Base-by-base conservation (phyloP, 1,140 invertebrate genomes). In the Bradynema listronoti region DNA sequence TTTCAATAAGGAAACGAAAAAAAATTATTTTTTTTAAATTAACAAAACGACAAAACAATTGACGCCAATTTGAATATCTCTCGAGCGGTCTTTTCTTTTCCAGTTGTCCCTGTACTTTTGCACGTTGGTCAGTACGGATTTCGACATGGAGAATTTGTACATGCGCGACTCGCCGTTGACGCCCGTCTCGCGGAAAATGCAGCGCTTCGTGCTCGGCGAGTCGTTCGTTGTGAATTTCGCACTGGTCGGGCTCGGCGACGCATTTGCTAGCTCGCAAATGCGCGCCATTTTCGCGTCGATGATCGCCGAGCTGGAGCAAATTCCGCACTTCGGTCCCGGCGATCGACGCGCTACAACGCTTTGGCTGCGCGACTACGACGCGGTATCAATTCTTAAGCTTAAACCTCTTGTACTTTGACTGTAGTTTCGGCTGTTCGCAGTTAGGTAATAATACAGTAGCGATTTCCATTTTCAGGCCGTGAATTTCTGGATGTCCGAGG, bases 71-170 rank as follows among this genome's bases (percentile, higher is more conserved):
- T n/a, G n/a, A n/a, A n/a, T n/a, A n/a, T n/a, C n/a, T n/a, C n/a
- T n/a, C n/a, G 32, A 45, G n/a, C 16, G 7, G 50, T 9, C 32
- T 46, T 63, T 57, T 63, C 3, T 57, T n/a, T 30, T 63, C 32
- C 55, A 63, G 55, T 4, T 70, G 11, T 32, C 41, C 4, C 30
- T 56, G 4, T 77, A 71, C 39, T 58, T 64, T 19, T 77, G 71
- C 41, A 75, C 71, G 4, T 25, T 66, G 24, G 73, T 74, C 11
- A 74, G 73, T 61, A 74, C 72, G 4, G 47, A 75, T 33, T 74
- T 74, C 49, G 67, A 75, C 45, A 75, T 74, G 72, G 70, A 73
- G 42, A 75, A 73, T 56, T 49, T 73, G 9, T 73, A 73, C 54
- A 46, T 73, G 32, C 65, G 58, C 49, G 65, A 69, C 29, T 71